phyloP scores from a whole-genome alignment of 2,113 vertebrate species.

The Hiodon tergisus region DNA sequence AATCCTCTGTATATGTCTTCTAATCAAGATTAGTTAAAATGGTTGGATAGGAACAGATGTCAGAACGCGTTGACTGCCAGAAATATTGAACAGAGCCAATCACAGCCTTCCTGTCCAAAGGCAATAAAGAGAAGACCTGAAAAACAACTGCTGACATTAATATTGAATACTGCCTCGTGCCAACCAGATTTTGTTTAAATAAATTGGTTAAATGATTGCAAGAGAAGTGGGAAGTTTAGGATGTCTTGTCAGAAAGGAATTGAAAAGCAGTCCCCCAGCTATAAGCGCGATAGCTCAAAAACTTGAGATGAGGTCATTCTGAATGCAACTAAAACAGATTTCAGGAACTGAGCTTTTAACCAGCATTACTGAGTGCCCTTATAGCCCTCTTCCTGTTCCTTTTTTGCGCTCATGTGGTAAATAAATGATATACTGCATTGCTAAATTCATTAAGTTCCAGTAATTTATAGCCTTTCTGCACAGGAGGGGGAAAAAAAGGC shows the following conservation, averaged over 20 bases:
- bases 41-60: conserved; percentile 96
- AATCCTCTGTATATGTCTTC: conserved; percentile 44
- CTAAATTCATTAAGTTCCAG: conserved; percentile 29
- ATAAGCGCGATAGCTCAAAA: neutral
- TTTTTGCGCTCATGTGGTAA: too few species aligned
- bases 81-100: conserved; percentile 87
- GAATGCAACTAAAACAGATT: conserved; percentile 16
- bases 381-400: neutral
- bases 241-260: conserved; percentile 6
- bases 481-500: neutral
- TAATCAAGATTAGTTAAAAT: conserved; percentile 89
- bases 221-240: conserved; percentile 14
- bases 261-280: conserved; percentile 6
- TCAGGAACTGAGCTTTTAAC: neutral
- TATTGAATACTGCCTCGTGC: conserved; percentile 40
- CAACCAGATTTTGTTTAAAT: conserved; percentile 12
- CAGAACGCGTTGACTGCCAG: conserved; percentile 81
- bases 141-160: conserved; percentile 66
- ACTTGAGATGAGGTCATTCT: conserved; percentile 21
- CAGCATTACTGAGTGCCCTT: neutral
- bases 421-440: conserved; percentile 14
- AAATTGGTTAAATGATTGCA: conserved; percentile 12
- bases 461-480: conserved; percentile 31
- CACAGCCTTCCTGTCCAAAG: conserved; percentile 84
- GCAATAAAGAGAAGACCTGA: conserved; percentile 75